These are phyloP conservation scores for Pollachius pollachius DNA, from an alignment of 2,113 vertebrate genomes.

Conservation along the genomic window DNA sequence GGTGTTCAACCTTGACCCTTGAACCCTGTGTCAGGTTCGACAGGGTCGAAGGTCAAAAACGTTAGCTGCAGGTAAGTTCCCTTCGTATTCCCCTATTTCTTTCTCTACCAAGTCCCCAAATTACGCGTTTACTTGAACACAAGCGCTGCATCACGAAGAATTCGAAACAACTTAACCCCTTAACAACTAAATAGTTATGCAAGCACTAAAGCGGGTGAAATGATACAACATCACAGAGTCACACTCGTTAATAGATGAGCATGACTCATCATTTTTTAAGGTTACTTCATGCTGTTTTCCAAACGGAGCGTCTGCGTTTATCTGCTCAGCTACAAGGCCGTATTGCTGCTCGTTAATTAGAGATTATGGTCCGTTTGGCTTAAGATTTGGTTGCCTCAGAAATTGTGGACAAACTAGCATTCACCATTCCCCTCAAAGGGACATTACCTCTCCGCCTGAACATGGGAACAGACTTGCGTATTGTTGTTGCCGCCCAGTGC, in stretches of 20 bases:
- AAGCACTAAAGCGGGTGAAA: slow-evolving; percentile 69
- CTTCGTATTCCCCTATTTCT: too few relatives aligned
- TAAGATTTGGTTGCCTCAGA: slow-evolving; percentile 27
- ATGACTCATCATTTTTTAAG: slow-evolving; percentile 29
- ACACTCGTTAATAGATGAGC: slow-evolving; percentile 62
- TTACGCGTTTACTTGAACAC: too few relatives aligned
- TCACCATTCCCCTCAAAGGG: slow-evolving; percentile 23
- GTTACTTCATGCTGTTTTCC: neutral
- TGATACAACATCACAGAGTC: slow-evolving; percentile 63
- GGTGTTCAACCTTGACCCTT: too few relatives aligned
- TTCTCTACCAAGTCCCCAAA: too few relatives aligned
- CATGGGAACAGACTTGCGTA: slow-evolving; percentile 52
- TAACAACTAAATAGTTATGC: slow-evolving; percentile 63
- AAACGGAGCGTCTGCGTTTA: neutral
- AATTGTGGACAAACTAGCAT: slow-evolving; percentile 40
- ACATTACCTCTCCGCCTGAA: slow-evolving; percentile 23
- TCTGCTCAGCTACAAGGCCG: slow-evolving; percentile 28
- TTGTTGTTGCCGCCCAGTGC: slow-evolving; percentile 54
- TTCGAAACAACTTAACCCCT: slow-evolving; percentile 37
- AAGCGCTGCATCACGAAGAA: too few relatives aligned
- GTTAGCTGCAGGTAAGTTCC: too few relatives aligned
- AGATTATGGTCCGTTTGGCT: slow-evolving; percentile 1
- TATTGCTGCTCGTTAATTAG: slow-evolving; percentile 1
- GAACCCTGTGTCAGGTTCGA: neutral
- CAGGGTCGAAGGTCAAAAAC: too few relatives aligned